A percentile compares a stretch with the other conserved stretches of the same genome.
Evolutionary conservation across 1,140 invertebrate species (phyloP).

Genomic region (Trichonephila clavata): DNA sequence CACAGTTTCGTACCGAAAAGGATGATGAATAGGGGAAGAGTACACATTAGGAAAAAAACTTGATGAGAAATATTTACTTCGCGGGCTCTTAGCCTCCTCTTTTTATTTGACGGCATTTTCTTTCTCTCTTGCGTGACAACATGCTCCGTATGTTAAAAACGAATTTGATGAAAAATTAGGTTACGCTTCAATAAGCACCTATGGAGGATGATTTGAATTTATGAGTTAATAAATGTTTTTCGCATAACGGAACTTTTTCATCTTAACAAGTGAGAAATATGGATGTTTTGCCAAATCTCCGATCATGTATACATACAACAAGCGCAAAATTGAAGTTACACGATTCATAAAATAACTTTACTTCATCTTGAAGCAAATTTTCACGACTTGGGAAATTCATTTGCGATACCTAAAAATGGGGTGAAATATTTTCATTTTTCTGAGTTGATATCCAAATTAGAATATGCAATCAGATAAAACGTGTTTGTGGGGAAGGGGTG

Average conservation of each 20-base stretch:
- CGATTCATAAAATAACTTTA: too few relatives aligned
- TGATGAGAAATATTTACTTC: conserved; percentile 74
- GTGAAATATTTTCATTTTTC: too few relatives aligned
- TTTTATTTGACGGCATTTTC: neutral
- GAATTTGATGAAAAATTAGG: conserved; percentile 53
- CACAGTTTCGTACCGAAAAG: conserved; percentile 26
- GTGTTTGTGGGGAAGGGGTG: too few relatives aligned
- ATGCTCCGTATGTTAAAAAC: neutral
- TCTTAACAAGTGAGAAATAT: neutral
- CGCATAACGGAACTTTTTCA: neutral
- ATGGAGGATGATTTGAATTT: conserved; percentile 8
- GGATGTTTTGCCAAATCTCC: neutral
- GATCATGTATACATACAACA: neutral
- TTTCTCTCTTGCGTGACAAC: conserved; percentile 32
- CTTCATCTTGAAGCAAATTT: too few relatives aligned
- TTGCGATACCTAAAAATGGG: too few relatives aligned
- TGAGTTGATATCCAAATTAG: too few relatives aligned
- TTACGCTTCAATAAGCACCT: conserved; percentile 31
- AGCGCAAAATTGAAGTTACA: neutral
- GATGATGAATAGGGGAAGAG: conserved; percentile 69
- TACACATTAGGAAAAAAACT: conserved; percentile 69
- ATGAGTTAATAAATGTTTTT: conserved; percentile 49
- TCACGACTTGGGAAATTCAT: rapidly evolving
- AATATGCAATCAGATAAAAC: too few relatives aligned
- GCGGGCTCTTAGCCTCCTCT: neutral